phyloP scores from a whole-genome alignment of 1,140 invertebrate species.

The Oppia nitens region DNA sequence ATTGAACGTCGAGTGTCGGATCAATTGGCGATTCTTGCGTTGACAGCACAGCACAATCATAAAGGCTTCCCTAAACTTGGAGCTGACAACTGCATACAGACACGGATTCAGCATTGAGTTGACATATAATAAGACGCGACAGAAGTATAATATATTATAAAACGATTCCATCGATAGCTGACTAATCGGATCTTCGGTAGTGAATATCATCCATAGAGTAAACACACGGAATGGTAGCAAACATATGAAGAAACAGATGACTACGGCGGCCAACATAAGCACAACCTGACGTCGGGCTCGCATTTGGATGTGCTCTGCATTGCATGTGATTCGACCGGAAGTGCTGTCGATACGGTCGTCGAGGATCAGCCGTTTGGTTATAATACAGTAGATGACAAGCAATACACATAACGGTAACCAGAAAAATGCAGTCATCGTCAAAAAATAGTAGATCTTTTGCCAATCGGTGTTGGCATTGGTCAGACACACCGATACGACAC shows the following conservation, averaged over 20 bases:
- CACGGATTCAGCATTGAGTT: conserved; percentile 80
- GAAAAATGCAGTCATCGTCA: conserved; percentile 64
- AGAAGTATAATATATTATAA: conserved; percentile 68
- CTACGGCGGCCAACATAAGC: conserved; percentile 71
- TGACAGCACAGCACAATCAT: conserved; percentile 14
- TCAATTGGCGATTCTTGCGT: not conserved
- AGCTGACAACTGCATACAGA: conserved; percentile 67
- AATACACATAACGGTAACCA: conserved; percentile 59
- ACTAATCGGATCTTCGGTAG: conserved; percentile 29
- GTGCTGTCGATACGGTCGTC: not conserved
- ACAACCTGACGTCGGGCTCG: conserved; percentile 40
- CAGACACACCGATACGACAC: conserved; percentile 49
- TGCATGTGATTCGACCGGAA: conserved; percentile 1
- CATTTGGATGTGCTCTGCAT: conserved; percentile 18
- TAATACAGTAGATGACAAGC: conserved; percentile 59
- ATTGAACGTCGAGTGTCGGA: conserved; percentile 14
- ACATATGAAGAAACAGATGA: conserved; percentile 75
- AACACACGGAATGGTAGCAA: conserved; percentile 67
- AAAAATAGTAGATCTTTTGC: conserved; percentile 50
- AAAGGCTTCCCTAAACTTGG: conserved; percentile 70
- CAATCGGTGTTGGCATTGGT: conserved; percentile 51
- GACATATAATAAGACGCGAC: conserved; percentile 65
- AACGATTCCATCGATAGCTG: conserved; percentile 54
- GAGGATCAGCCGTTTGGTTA: conserved; percentile 54
- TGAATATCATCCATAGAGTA: conserved; percentile 61